Evolutionary conservation across 1,140 invertebrate genomes (phyloP).

Genomic region (Drosophila elegans): DNA sequence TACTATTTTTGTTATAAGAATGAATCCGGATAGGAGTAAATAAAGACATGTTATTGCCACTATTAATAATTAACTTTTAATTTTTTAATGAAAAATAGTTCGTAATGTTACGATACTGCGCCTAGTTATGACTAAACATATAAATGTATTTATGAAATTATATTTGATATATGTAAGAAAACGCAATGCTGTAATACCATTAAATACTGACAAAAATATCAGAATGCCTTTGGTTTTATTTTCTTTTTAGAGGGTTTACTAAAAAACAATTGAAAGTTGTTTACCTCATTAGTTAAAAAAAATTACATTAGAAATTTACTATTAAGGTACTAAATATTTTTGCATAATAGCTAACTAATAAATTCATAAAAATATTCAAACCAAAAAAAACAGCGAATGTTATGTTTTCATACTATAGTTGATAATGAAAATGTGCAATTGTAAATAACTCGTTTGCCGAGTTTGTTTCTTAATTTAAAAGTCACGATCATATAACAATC

Average conservation of each 20-base stretch:
- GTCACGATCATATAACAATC: no score
- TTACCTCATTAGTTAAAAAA: no score
- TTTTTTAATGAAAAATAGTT: constrained; percentile 68
- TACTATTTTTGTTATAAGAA: constrained; percentile 77
- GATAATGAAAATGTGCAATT: no score
- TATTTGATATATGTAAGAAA: constrained; percentile 76
- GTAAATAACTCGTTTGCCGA: no score
- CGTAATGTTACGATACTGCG: constrained; percentile 49
- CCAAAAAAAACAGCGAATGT: no score
- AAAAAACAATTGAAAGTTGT: background rate
- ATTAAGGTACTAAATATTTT: no score
- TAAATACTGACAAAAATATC: constrained; percentile 70
- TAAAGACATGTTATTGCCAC: constrained; percentile 70
- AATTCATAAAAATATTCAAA: background rate
- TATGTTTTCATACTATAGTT: no score
- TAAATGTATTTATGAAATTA: constrained; percentile 78
- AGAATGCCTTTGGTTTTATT: constrained; percentile 7
- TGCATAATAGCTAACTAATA: no score
- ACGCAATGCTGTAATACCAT: constrained; percentile 79
- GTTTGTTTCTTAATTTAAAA: no score
- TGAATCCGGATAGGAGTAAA: constrained; percentile 20
- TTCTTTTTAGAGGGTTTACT: background rate
- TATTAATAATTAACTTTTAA: constrained; percentile 75
- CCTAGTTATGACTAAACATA: constrained; percentile 69
- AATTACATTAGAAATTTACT: no score